Percentiles rank a stretch among this genome's conserved stretches.
These are phyloP conservation scores for Campylomormyrus numenius DNA, from an alignment of 2,113 vertebrate species.

Conservation along the genomic window DNA sequence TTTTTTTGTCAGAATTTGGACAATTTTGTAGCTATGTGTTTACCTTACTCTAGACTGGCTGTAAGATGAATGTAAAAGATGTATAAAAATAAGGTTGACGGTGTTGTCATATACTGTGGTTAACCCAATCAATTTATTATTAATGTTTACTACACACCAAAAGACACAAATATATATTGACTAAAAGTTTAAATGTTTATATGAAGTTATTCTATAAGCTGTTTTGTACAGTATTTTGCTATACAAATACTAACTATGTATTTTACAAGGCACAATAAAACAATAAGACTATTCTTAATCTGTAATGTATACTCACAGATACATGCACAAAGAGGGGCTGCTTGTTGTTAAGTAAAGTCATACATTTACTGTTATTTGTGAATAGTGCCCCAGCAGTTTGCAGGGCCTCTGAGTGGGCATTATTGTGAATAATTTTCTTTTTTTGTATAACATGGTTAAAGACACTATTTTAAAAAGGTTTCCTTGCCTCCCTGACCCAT, in stretches of 20 bases:
- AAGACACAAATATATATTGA: conserved; percentile 58
- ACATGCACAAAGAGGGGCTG: conserved; percentile 46
- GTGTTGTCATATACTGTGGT: conserved; percentile 68
- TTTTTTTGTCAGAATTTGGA: conserved; percentile 11
- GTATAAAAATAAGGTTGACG: conserved; percentile 59
- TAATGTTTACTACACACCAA: conserved; percentile 77
- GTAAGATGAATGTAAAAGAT: conserved; percentile 74
- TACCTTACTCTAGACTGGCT: conserved; percentile 34
- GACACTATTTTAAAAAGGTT: neutral
- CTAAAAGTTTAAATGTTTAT: conserved; percentile 79
- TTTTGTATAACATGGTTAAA: neutral
- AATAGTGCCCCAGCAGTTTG: neutral
- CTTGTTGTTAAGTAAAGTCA: conserved; percentile 25
- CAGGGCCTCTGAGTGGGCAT: neutral
- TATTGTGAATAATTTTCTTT: neutral
- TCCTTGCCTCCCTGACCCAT: neutral
- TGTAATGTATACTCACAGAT: conserved; percentile 24
- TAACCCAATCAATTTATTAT: conserved; percentile 57
- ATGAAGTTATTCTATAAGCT: conserved; percentile 76
- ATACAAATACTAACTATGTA: conserved; percentile 74
- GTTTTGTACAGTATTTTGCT: conserved; percentile 70
- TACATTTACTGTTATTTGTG: conserved; percentile 22
- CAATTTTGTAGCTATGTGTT: conserved; percentile 46
- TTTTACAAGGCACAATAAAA: conserved; percentile 68
- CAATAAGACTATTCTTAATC: conserved; percentile 44